phyloP scores from a whole-genome alignment of 1,140 invertebrate genomes.

The Drosophila pruinosa region DNA sequence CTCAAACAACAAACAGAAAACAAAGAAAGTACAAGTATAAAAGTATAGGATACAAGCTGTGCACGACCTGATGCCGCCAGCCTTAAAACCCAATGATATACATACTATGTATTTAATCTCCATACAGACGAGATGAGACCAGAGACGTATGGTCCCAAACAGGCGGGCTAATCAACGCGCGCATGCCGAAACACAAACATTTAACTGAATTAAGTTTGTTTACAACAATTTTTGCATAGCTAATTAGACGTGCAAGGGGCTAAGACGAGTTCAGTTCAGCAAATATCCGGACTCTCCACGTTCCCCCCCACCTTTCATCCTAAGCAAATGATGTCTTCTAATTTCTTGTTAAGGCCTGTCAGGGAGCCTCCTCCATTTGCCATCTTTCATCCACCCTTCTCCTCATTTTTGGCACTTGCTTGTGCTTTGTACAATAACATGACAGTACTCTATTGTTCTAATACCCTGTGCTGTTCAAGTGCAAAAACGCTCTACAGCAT shows the following conservation, averaged over 20 bases:
- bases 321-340: constrained; percentile 26
- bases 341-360: constrained; percentile 14
- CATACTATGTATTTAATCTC: constrained; percentile 6
- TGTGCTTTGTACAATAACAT: neutral
- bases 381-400: neutral
- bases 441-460: neutral
- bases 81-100: constrained; percentile 9
- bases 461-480: neutral
- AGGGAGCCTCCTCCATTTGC: neutral
- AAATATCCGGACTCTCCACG: constrained; percentile 12
- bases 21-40: constrained; percentile 54
- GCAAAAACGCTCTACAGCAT: too few species aligned
- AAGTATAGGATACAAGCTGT: constrained; percentile 12
- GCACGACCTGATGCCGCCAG: neutral
- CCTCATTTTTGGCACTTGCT: neutral
- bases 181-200: constrained; percentile 74
- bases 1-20: constrained; percentile 67
- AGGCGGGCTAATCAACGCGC: constrained; percentile 65
- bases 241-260: constrained; percentile 59
- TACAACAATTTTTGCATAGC: constrained; percentile 76
- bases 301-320: neutral
- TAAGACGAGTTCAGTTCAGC: constrained; percentile 14
- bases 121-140: neutral
- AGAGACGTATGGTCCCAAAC: neutral
- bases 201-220: constrained; percentile 80